Base-by-base conservation (phyloP, 2,888 invertebrate genomes). In the Lumbricus terrestris region DNA sequence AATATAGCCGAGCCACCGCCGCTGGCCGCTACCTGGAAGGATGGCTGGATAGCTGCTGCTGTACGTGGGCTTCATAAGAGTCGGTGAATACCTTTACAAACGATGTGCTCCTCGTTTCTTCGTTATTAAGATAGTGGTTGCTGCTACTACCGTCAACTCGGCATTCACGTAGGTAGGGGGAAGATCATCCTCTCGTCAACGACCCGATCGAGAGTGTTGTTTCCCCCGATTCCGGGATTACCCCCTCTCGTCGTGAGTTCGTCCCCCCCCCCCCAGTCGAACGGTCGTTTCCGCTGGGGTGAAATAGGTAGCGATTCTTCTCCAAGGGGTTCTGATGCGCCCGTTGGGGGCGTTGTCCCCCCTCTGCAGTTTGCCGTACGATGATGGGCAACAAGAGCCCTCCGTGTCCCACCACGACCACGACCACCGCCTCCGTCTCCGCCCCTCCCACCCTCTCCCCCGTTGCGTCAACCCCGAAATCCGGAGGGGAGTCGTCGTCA, bases 381-480 rank as follows among this genome's bases (percentile, higher is more conserved):
- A 85, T 85, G 85, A 85, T 85, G 85, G 85, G 85, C 85, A 85
- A 85, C 37, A 85, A 34, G 35, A 85, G 35, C 37, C 85, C 34
- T 34, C 85, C 34, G 35, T 34, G n/a, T 85, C 18, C 85, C 83
- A 3, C 35, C n/a, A n/a, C n/a, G n/a, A n/a, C n/a, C n/a, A n/a
- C n/a, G n/a, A n/a, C n/a, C n/a, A n/a, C n/a, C n/a, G n/a, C n/a
- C n/a, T n/a, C n/a, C n/a, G n/a, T n/a, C 85, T 85, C 35, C 37
- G 5, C 35, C 23, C 33, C 83, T 8, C 15, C 83, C 83, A 16
- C 85, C 85, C 15, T 37, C 5, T 18, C 85, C 35, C 35, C 85
- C 85, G 35, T 8, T 29, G 35, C 35, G 34, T 85, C 85, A 85
- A 23, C 23, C 85, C 34, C 85, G 35, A 34, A 85, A 37, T 35